These are phyloP conservation scores for Agrochola lychnidis DNA, from an alignment of 2,888 invertebrate species.

Conservation along the genomic window DNA sequence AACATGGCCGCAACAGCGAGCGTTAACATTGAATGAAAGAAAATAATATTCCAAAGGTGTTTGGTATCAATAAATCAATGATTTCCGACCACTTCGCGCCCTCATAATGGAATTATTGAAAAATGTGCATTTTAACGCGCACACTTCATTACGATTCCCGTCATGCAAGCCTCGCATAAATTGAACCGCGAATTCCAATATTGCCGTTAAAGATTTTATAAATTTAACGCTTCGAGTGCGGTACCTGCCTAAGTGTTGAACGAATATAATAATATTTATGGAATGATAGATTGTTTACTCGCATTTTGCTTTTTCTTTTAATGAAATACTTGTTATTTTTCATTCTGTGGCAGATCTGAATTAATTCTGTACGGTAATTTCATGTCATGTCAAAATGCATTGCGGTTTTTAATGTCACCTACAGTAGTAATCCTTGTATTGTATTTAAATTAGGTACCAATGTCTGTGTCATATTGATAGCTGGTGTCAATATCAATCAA, in stretches of 20 bases:
- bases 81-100: conserved; percentile 62
- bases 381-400: conserved; percentile 19
- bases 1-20: conserved; percentile 36
- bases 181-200: conserved; percentile 72
- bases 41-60: conserved; percentile 64
- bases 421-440: conserved; percentile 41
- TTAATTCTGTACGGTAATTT: conserved; percentile 9
- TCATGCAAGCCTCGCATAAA: conserved; percentile 69
- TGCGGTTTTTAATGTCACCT: conserved; percentile 34
- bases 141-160: conserved; percentile 74
- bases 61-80: conserved; percentile 69
- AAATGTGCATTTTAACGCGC: conserved; percentile 74
- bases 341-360: conserved; percentile 21
- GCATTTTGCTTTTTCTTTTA: conserved; percentile 26
- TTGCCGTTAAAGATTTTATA: conserved; percentile 72
- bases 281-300: conserved; percentile 41
- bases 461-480: conserved; percentile 27
- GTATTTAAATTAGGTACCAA: conserved; percentile 53
- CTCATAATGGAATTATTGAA: conserved; percentile 73
- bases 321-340: conserved; percentile 10
- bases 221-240: conserved; percentile 67
- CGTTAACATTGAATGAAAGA: conserved; percentile 40
- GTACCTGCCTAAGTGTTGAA: conserved; percentile 54
- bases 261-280: conserved; percentile 59
- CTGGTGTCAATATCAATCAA: conserved; percentile 56